Conservation (phyloP, 2,113 vertebrate genomes). For the Clarias magur region DNA sequence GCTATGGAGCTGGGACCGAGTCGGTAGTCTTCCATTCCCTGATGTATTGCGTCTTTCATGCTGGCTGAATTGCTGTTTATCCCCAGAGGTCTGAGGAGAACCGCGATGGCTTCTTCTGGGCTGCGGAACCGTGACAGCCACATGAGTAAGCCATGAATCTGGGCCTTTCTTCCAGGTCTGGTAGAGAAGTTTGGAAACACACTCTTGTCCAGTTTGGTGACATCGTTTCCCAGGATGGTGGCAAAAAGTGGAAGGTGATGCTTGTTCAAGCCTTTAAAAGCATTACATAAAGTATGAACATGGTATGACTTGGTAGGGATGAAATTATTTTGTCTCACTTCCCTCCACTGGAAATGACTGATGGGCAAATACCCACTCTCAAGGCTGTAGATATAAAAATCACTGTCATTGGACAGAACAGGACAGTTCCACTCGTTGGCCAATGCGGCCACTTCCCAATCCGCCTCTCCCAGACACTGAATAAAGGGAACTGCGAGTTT, state of each 20-base stretch:
- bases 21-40: slow-evolving; percentile 74
- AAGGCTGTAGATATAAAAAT: slow-evolving; percentile 85
- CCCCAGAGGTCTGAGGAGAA: slow-evolving; percentile 62
- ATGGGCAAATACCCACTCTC: slow-evolving; percentile 76
- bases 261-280: slow-evolving; percentile 63
- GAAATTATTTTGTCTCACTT: slow-evolving; percentile 52
- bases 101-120: slow-evolving; percentile 65
- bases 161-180: slow-evolving; percentile 7
- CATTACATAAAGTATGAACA: slow-evolving; percentile 66
- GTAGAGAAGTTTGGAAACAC: slow-evolving; percentile 44
- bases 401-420: slow-evolving; percentile 82
- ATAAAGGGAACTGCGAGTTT: slow-evolving; percentile 72
- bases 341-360: slow-evolving; percentile 77
- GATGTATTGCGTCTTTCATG: slow-evolving; percentile 48
- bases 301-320: slow-evolving; percentile 75
- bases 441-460: slow-evolving; percentile 79
- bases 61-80: slow-evolving; percentile 23
- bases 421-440: slow-evolving; percentile 84
- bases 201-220: slow-evolving; percentile 54
- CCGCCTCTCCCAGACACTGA: slow-evolving; percentile 82
- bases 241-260: slow-evolving; percentile 83
- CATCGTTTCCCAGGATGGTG: slow-evolving; percentile 80
- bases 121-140: slow-evolving; percentile 74
- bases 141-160: slow-evolving; percentile 70
- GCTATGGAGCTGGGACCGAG: slow-evolving; percentile 62